Base-by-base conservation (phyloP, 2,888 invertebrate species). In the Noctua comes region DNA sequence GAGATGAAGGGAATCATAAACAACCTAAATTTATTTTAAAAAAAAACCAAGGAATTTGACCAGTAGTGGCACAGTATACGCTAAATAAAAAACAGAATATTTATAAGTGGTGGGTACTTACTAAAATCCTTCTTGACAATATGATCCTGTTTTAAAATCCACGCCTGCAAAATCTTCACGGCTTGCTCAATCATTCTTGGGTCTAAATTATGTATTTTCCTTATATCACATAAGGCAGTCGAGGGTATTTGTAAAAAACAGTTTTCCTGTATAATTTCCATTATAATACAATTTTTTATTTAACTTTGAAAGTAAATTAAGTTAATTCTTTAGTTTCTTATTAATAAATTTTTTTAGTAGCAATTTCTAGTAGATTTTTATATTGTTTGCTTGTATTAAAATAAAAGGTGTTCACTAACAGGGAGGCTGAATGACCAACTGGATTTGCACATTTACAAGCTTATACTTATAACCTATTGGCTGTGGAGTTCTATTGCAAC, bases 71-170 rank as follows among this genome's bases (percentile, higher is more conserved):
- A 51, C 21, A 21, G 7, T 18, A 8, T 5, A 8, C 7, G 21
- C 7, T 7, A 51, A 51, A 51, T 21, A 51, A 7, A 18, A 7
- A 51, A 16, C 5, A 21, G 0, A 21, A 51, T 21, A 51, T 11
- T 62, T 31, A 62, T 27, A 18, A 27, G 27, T 59, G 16, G 3
- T 18, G 40, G 13, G 2, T 43, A 87, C 91, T 89, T 68, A 91
- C 95, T 84, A 62, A 91, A 90, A 74, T 89, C 87, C 27, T 90
- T 91, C 46, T 91, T 90, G 5, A 81, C 46, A 59, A 92, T 88
- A 71, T 93, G 91, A 31, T 83, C 69, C 71, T 93, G 91, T 70
- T 92, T 92, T 21, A 86, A 81, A 4, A 92, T n/a, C 94, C 94
- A 94, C 0, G 91, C 88, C 40, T 92, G 90, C 21, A 95, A 77